Percentiles rank a stretch among this genome's conserved stretches.
phyloP scores from a whole-genome alignment of 1,140 invertebrate genomes.

The Drosophila nannoptera region DNA sequence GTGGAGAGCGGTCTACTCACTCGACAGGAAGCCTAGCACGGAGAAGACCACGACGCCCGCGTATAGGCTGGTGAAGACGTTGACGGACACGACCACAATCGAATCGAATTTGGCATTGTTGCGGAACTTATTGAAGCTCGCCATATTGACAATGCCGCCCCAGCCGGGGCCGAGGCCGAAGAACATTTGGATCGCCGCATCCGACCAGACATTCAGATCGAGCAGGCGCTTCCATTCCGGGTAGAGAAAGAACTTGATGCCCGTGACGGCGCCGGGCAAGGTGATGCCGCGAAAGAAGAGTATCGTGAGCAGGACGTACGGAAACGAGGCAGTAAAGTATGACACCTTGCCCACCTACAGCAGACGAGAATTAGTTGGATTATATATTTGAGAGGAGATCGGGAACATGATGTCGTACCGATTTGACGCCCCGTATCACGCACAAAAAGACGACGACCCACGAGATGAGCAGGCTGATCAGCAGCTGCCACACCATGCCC shows the following conservation, averaged over 20 bases:
- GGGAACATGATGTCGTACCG: slow-evolving; percentile 78
- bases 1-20: slow-evolving; percentile 30
- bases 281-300: slow-evolving; percentile 87
- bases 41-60: slow-evolving; percentile 97
- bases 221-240: slow-evolving; percentile 88
- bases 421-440: slow-evolving; percentile 89
- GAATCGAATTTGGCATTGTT: slow-evolving; percentile 88
- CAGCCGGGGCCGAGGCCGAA: slow-evolving; percentile 95
- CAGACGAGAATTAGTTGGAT: neutral
- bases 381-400: neutral
- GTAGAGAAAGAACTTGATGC: slow-evolving; percentile 89
- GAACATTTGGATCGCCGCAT: slow-evolving; percentile 94
- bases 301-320: slow-evolving; percentile 88
- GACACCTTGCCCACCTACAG: slow-evolving; percentile 83
- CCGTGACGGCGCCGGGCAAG: slow-evolving; percentile 87
- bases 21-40: slow-evolving; percentile 94
- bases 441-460: slow-evolving; percentile 90
- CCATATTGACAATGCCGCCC: slow-evolving; percentile 94
- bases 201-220: slow-evolving; percentile 91
- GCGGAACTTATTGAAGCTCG: slow-evolving; percentile 92
- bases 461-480: slow-evolving; percentile 84
- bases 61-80: slow-evolving; percentile 93
- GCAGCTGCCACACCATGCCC: slow-evolving; percentile 86
- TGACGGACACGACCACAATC: slow-evolving; percentile 86
- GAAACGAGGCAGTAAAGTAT: slow-evolving; percentile 92